Percentiles rank a stretch among this genome's conserved stretches.
These are phyloP conservation scores for Ctena decussata DNA, from an alignment of 2,888 invertebrate genomes.

Conservation along the genomic window DNA sequence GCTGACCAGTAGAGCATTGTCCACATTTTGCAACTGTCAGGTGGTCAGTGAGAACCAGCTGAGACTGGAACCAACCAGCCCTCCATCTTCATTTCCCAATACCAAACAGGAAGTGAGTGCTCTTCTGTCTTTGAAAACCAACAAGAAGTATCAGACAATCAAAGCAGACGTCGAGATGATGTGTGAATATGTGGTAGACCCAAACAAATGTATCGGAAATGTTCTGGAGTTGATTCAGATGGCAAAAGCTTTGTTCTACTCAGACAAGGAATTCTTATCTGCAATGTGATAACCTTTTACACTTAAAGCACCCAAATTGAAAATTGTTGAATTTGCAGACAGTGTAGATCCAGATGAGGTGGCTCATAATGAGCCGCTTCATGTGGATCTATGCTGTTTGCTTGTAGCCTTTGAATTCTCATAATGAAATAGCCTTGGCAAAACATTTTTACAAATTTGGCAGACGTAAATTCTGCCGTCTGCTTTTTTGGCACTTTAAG, in stretches of 20 bases:
- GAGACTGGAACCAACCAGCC: conserved; percentile 72
- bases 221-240: conserved; percentile 70
- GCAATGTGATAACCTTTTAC: conserved; percentile 42
- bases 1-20: conserved; percentile 77
- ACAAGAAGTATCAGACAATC: conserved; percentile 78
- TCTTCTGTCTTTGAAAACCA: conserved; percentile 76
- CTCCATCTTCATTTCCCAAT: conserved; percentile 65
- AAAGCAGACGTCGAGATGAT: conserved; percentile 73
- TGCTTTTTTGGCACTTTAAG: too few relatives aligned
- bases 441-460: too few relatives aligned
- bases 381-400: too few relatives aligned
- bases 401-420: too few relatives aligned
- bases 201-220: conserved; percentile 71
- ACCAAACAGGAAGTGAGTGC: conserved; percentile 74
- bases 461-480: too few relatives aligned
- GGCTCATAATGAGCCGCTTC: too few relatives aligned
- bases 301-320: too few relatives aligned
- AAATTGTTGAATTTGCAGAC: too few relatives aligned
- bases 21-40: conserved; percentile 80
- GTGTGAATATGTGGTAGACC: conserved; percentile 73
- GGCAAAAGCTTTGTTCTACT: conserved; percentile 74
- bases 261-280: conserved; percentile 72
- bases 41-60: conserved; percentile 75
- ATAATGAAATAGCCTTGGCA: too few relatives aligned
- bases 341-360: too few relatives aligned